Base-by-base conservation (phyloP, 2,888 invertebrate genomes). In the Volucella zonaria region DNA sequence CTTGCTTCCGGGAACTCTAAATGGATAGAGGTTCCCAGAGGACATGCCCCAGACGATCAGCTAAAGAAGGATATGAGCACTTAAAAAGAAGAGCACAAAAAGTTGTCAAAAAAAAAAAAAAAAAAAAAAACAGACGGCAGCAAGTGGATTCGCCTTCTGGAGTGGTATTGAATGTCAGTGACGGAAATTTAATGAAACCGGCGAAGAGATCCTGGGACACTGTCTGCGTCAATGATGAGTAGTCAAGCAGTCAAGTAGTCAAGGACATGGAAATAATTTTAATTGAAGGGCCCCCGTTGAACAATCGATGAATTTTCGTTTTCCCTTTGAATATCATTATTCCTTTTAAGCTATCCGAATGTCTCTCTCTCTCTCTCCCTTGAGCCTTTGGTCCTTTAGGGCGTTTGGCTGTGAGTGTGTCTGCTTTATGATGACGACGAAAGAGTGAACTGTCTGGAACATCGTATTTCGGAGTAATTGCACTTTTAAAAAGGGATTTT, bases 201-300 rank as follows among this genome's bases (percentile, higher is more conserved):
- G 31, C 31, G 6, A 31, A 31, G 31, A 6, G 4, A 31, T 31
- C 6, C 31, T 61, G 38, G 31, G 12, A 18, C 23, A 49, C 43
- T n/a, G 42, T 67, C n/a, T 56, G 38, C 11, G 40, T 56, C 23
- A 64, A 40, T 40, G 54, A 64, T 47, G 62, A 43, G 31, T 31
- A 31, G 31, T 6, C 6, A 31, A 31, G 6, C 31, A 31, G 31
- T 31, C 54, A 31, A 54, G 15, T 40, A 61, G 43, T 77, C 76
- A 77, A 77, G 68, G 76, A 77, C 54, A 77, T 76, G 51, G 12
- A 76, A 68, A 76, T 68, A 40, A 76, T 68, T 68, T 68, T 77
- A 77, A 77, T 77, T 77, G 61, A 77, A 61, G 45, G 23, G 31
- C 61, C 11, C 10, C 42, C 8, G 3, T 15, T 52, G 54, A 12